Evolutionary conservation across 1,140 invertebrate genomes (phyloP), one percentile per base, ranked within the genome.

Genomic region (Drosophila sucinea): DNA sequence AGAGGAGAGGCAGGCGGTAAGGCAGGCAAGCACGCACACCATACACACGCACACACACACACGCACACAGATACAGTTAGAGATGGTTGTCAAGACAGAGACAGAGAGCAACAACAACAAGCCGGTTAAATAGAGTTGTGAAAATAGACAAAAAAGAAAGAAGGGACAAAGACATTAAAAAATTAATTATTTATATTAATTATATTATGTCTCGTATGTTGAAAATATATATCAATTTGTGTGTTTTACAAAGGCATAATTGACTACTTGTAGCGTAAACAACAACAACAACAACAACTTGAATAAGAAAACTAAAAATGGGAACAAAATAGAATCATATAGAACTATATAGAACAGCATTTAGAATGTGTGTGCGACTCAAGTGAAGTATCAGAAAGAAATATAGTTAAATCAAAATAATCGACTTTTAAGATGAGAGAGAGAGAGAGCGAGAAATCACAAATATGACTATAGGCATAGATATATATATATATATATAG

Each of bases 231-330:
- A 8, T 8, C 35, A 38, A 38, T 51, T 51, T 10, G 8, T 51
- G 25, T 51, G 27, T 51, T 51, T 51, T 51, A 51, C 44, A 51
- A 51, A 51, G 44, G 66, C 82, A 71, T 65, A 79, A 82, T 70
- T 77, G 77, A 86, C 82, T 86, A 87, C 82, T 79, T 71, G 83
- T 81, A 86, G 82, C 83, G 82, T 72, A 86, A 83, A 51, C 44
- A 51, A 51, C 44, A 75, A 65, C 72, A 76, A 80, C 77, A 71
- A 81, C 57, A 74, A 71, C 62, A 72, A 38, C 51, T 17, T 29
- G 32, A 30, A 33, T n/a, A 27, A 65, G 70, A 75, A 7, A 51
- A 47, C 25, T 6, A 11, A 29, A 61, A 40, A 62, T 27, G 7
- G 35, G 56, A 76, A 76, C 27, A n/a, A 75, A 60, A 76, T n/a